Evolutionary conservation across 2,888 invertebrate genomes (phyloP), one percentile per base, ranked within the genome.

Genomic region (Drosophila prolongata): DNA sequence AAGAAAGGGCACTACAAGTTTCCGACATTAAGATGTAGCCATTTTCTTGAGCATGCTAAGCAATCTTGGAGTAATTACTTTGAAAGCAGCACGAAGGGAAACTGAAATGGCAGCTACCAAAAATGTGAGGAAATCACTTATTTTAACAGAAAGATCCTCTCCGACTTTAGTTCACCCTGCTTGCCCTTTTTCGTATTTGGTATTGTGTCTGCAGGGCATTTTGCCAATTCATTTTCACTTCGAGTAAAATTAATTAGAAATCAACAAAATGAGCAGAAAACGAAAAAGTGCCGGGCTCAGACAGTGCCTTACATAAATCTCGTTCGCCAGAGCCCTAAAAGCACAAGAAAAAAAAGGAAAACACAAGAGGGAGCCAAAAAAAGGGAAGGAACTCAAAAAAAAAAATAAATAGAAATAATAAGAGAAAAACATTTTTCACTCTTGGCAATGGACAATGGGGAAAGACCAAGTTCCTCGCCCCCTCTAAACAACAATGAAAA

Each of bases 141-240:
- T 67, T 46, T 65, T 66, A 65, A 65, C 40, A 16, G 13, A 46
- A 42, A 65, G 55, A 65, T 47, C 27, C 46, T 40, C 40, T 9
- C 34, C 6, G 10, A 44, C 30, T 47, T 47, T 55, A 55, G 35
- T 60, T 44, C 24, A 9, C 55, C 38, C 42, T 19, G 14, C n/a
- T 37, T 74, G 44, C 16, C 13, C 9, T n/a, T 52, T 43, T 44
- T 57, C 35, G 46, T 8, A 38, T 58, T 50, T 55, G 42, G 24
- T 37, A 24, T 61, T 64, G 66, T 66, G 64, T 74, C 77, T 75
- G 65, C 70, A 55, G 69, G 81, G 81, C 75, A 76, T 74, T 84
- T 80, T 81, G 84, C 84, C 81, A 82, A 86, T 80, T 82, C 79
- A 80, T 86, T 81, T 85, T 83, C 81, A 77, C 67, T 79, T 80